phyloP scores from a whole-genome alignment of 2,797 vertebrate genomes.

The Coluber constrictor region DNA sequence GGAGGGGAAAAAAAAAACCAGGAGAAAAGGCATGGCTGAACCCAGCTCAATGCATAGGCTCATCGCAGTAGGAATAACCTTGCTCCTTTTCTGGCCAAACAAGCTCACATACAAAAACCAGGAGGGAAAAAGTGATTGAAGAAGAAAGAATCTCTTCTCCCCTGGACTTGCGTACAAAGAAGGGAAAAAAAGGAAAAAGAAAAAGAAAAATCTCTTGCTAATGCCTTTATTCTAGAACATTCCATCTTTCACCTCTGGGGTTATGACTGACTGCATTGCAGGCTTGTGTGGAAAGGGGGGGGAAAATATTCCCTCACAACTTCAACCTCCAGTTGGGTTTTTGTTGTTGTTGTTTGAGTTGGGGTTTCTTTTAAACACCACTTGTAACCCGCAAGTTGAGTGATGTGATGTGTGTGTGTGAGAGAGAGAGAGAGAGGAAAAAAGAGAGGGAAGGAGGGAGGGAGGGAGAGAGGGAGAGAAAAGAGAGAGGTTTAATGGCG shows the following conservation, averaged over 20 bases:
- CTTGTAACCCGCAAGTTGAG: constrained; percentile 51
- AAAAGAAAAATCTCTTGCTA: constrained; percentile 12
- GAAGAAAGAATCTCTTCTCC: constrained; percentile 50
- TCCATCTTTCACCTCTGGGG: constrained; percentile 48
- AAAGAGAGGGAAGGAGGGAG: background rate
- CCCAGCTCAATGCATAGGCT: constrained; percentile 65
- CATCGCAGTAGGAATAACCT: constrained; percentile 76
- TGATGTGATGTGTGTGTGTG: background rate
- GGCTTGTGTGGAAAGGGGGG: constrained; percentile 31
- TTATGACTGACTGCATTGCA: constrained; percentile 59
- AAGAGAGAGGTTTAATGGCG: constrained; percentile 35
- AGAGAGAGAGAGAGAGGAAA: background rate
- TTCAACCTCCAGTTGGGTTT: constrained; percentile 41
- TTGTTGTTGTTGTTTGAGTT: background rate
- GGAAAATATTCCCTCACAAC: constrained; percentile 51
- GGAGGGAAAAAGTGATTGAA: constrained; percentile 51
- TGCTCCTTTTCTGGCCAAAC: constrained; percentile 67
- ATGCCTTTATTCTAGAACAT: constrained; percentile 41
- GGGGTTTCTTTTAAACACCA: constrained; percentile 10
- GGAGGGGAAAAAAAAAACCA: constrained; percentile 58
- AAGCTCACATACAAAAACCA: constrained; percentile 42
- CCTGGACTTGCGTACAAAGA: constrained; percentile 13
- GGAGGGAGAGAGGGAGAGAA: background rate
- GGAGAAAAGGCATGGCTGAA: constrained; percentile 51
- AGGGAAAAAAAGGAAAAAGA: background rate